phyloP scores from a whole-genome alignment of 2,888 invertebrate genomes.

The Rhingia campestris region DNA sequence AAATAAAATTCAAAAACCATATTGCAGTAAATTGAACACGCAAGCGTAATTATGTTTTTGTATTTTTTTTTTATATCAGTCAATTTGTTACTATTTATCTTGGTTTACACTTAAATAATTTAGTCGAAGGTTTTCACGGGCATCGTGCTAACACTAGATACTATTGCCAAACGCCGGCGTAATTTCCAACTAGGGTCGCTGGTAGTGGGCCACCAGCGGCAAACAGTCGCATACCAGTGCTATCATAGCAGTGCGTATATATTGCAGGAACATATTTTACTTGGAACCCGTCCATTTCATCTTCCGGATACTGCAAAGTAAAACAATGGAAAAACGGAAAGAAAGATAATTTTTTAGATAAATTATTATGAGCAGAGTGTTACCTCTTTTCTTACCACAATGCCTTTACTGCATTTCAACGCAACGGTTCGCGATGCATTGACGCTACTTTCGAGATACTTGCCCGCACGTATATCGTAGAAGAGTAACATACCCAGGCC shows the following conservation, averaged over 20 bases:
- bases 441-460: slow-evolving; percentile 95
- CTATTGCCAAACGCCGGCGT: slow-evolving; percentile 96
- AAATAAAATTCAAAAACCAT: slow-evolving; percentile 59
- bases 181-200: slow-evolving; percentile 95
- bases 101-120: slow-evolving; percentile 17
- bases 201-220: slow-evolving; percentile 97
- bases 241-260: slow-evolving; percentile 98
- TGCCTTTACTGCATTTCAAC: slow-evolving; percentile 93
- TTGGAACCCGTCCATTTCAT: slow-evolving; percentile 92
- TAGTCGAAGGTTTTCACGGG: slow-evolving; percentile 3
- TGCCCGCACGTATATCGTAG: slow-evolving; percentile 95
- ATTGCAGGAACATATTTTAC: slow-evolving; percentile 96
- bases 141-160: slow-evolving; percentile 37
- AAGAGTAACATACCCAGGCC: slow-evolving; percentile 96
- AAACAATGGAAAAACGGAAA: slow-evolving; percentile 19
- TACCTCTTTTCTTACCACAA: slow-evolving; percentile 86
- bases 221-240: slow-evolving; percentile 94
- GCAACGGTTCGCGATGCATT: slow-evolving; percentile 94
- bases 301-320: slow-evolving; percentile 89
- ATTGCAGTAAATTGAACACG: slow-evolving; percentile 63
- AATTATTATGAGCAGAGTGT: slow-evolving; percentile 33
- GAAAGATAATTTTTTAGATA: slow-evolving; percentile 49
- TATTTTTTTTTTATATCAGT: slow-evolving; percentile 47
- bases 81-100: slow-evolving; percentile 69
- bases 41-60: slow-evolving; percentile 49